phyloP scores from a whole-genome alignment of 1,140 invertebrate genomes.

The Hydropsyche tenuis region DNA sequence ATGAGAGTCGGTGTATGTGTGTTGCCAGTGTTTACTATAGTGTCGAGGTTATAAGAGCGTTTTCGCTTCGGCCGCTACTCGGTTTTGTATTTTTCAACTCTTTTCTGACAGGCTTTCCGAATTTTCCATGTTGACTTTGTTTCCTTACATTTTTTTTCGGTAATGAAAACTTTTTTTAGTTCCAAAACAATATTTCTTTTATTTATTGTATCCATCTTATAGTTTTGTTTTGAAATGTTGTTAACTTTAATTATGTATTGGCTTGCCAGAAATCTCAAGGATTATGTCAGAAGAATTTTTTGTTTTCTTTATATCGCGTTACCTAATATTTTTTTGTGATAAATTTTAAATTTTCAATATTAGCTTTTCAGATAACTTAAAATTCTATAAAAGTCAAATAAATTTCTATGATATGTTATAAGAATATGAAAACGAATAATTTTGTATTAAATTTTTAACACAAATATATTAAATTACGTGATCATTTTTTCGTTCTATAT shows the following conservation, averaged over 20 bases:
- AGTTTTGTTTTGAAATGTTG: slow-evolving; percentile 24
- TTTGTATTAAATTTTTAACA: too few species aligned
- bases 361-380: too few species aligned
- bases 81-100: too few species aligned
- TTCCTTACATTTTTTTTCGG: not conserved
- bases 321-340: not conserved
- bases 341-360: too few species aligned
- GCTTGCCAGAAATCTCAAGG: slow-evolving; percentile 21
- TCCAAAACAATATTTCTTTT: not conserved
- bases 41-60: not conserved
- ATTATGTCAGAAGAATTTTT: slow-evolving; percentile 4
- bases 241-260: slow-evolving; percentile 3
- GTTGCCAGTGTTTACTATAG: not conserved
- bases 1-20: not conserved
- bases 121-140: too few species aligned
- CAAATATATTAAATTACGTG: too few species aligned
- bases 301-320: not conserved
- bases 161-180: slow-evolving; percentile 1
- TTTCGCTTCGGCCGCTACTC: too few species aligned
- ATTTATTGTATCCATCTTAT: not conserved
- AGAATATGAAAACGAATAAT: too few species aligned
- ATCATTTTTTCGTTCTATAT: too few species aligned
- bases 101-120: too few species aligned
- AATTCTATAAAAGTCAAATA: too few species aligned
- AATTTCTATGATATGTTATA: too few species aligned